Base-by-base conservation (phyloP, 30 jellyfish, hydroid and myxozoan genomes). In the Aurelia coerulea region DNA sequence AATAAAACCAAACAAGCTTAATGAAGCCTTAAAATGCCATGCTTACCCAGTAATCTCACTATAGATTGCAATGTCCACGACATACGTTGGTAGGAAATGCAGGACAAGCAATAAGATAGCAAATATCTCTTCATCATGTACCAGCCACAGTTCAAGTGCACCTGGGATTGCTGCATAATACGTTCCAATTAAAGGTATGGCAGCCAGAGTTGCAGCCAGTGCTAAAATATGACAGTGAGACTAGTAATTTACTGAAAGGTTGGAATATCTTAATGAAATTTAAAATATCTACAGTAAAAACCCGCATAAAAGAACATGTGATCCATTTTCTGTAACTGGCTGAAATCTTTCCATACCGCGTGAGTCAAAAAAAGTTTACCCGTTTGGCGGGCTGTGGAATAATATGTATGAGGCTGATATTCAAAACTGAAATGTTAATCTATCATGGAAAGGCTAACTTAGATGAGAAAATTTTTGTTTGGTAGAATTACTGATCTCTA, bases 161-260 rank as follows among this genome's bases (percentile, higher is more conserved):
- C 97, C 97, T 23, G 98, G 98, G 8, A 93, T 73, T 19, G 97
- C 98, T 4, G 98, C 98, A 83, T 93, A 87, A 69, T 93, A 93
- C 50, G 98, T 93, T 17, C 98, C 98, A 67, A 93, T 81, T 83
- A 93, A 87, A 2, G 98, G 98, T 3, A 93, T 96, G 12, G 93
- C 98, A 49, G 97, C 98, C 16, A 93, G 73, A 12, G 71, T 32
- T 23, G 98, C 98, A 18, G 98, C 98, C 41, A 93, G 69, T 7
- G 93, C 98, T 93, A 70, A n/a, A 59, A 53, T 49, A 59, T 10
- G 65, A 58, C 5, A 59, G 29, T 18, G 16, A 52, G 1, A 50
- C 3, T 37, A 17, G 19, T 58, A 6, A 39, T 39, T 39, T 6
- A 9, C 9, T 3, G 0, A 1, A 23, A 23, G 29, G 29, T 23